Conservation (phyloP, 92 coral and sea anemone genomes). For the Scolanthus callimorphus region DNA sequence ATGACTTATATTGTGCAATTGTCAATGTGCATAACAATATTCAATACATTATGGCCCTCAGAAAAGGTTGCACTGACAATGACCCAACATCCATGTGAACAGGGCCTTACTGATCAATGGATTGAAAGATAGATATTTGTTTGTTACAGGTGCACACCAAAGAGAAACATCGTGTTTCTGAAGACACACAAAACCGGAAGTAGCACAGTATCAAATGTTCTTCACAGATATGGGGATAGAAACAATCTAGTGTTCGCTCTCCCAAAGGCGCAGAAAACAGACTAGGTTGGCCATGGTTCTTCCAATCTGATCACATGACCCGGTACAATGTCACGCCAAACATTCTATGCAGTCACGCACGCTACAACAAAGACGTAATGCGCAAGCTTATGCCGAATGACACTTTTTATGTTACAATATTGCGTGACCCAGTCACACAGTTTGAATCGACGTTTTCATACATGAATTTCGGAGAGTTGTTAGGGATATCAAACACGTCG, state of each 20-base stretch:
- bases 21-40: no score
- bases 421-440: constrained; percentile 87
- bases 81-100: no score
- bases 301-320: constrained; percentile 50
- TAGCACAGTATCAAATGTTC: constrained; percentile 77
- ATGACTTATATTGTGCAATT: no score
- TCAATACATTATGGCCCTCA: no score
- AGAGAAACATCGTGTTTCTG: constrained; percentile 76
- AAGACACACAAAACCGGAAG: constrained; percentile 97
- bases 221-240: constrained; percentile 87
- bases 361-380: constrained; percentile 74
- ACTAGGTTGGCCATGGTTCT: constrained; percentile 94
- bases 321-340: constrained; percentile 54
- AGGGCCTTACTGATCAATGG: background rate
- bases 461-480: constrained; percentile 77
- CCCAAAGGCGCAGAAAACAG: constrained; percentile 71
- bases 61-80: no score
- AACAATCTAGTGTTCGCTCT: constrained; percentile 63
- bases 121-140: no score
- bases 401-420: constrained; percentile 83
- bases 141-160: constrained; percentile 62
- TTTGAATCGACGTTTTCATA: constrained; percentile 89
- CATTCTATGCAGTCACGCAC: constrained; percentile 82
- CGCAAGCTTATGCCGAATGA: constrained; percentile 80
- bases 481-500: constrained; percentile 69